Evolutionary conservation across 2,797 vertebrate species (phyloP).

Genomic region (Sylvilagus floridanus): DNA sequence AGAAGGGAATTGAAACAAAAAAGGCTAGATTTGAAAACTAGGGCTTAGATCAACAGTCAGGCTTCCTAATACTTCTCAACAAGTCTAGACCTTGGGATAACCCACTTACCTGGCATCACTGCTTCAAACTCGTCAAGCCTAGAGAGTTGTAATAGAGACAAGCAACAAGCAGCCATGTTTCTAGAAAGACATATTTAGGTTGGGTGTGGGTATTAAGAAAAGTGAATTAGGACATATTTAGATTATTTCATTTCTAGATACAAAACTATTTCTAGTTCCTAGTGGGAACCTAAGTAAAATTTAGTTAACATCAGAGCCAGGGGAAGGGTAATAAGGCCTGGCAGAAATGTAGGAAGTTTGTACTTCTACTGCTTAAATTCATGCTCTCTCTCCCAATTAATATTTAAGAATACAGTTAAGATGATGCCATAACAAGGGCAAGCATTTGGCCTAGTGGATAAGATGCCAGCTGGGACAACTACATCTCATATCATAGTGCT

Average conservation of each 20-base stretch:
- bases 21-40: constrained; percentile 40
- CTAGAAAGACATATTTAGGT: constrained; percentile 45
- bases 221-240: background rate
- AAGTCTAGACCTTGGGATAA: constrained; percentile 36
- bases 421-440: background rate
- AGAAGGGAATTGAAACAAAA: constrained; percentile 44
- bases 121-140: background rate
- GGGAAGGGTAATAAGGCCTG: background rate
- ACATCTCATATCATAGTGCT: too few species aligned
- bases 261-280: background rate
- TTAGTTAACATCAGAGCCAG: background rate
- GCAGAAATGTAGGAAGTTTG: background rate
- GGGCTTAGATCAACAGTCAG: constrained; percentile 1
- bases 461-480: too few species aligned
- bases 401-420: background rate
- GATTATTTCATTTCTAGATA: background rate
- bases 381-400: background rate
- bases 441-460: too few species aligned
- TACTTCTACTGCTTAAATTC: background rate
- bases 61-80: constrained; percentile 44
- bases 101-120: constrained; percentile 23
- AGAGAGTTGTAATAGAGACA: background rate
- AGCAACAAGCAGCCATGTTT: background rate
- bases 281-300: constrained; percentile 24
- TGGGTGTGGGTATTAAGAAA: background rate